A percentile compares a stretch with the other conserved stretches of the same genome.
Evolutionary conservation across 2,113 vertebrate genomes (phyloP).

Genomic region (Corythornis madagascariensis): DNA sequence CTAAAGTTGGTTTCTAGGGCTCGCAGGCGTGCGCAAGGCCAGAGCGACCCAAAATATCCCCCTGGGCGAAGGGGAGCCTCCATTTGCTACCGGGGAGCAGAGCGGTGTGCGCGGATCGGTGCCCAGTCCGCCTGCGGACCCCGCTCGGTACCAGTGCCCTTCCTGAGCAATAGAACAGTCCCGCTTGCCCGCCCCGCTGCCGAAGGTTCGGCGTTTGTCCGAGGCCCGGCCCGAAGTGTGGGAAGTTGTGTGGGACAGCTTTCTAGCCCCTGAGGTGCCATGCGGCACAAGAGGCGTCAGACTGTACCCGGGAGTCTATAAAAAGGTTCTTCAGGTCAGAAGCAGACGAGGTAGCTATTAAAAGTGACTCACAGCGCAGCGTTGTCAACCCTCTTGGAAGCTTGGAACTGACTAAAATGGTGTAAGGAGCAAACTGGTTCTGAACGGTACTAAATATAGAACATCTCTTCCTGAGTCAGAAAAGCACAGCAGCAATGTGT

Average conservation of each 20-base stretch:
- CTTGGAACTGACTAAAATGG: neutral
- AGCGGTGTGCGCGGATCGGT: neutral
- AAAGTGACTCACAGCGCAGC: neutral
- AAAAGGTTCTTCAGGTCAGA: neutral
- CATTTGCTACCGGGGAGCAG: fast-evolving
- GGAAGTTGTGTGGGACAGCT: neutral
- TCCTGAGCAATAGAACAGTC: neutral
- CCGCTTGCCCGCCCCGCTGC: too few species aligned
- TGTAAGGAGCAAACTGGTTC: neutral
- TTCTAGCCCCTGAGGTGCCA: neutral
- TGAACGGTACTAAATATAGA: neutral
- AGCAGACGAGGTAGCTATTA: neutral
- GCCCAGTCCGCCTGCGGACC: fast-evolving
- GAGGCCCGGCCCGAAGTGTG: fast-evolving
- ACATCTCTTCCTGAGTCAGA: neutral
- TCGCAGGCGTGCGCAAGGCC: neutral
- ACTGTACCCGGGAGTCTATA: fast-evolving
- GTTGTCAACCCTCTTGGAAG: neutral
- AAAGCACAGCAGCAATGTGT: neutral
- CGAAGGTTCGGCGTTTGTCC: too few species aligned
- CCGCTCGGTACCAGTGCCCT: neutral
- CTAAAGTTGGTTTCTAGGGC: neutral
- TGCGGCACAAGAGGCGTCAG: fast-evolving
- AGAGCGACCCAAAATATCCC: neutral
- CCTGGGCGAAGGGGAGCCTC: neutral